A percentile compares a stretch with the other conserved stretches of the same genome.
phyloP scores from a whole-genome alignment of 2,113 vertebrate genomes.

The Callaeas wilsoni region DNA sequence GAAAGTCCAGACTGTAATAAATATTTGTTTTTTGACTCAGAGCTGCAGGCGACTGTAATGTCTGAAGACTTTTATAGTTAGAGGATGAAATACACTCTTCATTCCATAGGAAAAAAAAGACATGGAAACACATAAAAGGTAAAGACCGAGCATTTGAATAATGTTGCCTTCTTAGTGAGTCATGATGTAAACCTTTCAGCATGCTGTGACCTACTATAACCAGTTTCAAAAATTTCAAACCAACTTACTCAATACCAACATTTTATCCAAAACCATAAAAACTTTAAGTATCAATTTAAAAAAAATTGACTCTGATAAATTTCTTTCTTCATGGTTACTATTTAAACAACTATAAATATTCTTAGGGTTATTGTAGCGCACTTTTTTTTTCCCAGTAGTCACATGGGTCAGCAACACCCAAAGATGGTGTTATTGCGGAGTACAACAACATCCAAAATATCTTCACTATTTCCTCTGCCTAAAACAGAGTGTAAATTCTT shows the following conservation, averaged over 20 bases:
- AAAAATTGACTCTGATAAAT: background rate
- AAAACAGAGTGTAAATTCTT: background rate
- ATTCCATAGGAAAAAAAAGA: background rate
- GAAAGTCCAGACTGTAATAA: background rate
- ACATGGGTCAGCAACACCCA: background rate
- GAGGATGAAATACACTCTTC: background rate
- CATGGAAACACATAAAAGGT: background rate
- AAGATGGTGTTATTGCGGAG: background rate
- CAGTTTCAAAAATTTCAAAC: background rate
- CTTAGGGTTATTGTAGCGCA: background rate
- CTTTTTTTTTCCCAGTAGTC: background rate
- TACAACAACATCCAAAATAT: background rate
- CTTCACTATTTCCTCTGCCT: background rate
- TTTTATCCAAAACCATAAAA: background rate
- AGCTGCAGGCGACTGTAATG: background rate
- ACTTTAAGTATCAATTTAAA: background rate
- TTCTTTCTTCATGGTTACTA: background rate
- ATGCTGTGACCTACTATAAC: background rate
- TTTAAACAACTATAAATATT: background rate
- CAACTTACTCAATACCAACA: background rate
- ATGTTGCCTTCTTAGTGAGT: background rate
- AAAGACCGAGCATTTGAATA: background rate
- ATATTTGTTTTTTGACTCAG: background rate
- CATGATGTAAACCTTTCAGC: background rate
- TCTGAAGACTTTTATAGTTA: background rate